Conservation (phyloP, 2,797 vertebrate genomes). For the Spinus pinus region DNA sequence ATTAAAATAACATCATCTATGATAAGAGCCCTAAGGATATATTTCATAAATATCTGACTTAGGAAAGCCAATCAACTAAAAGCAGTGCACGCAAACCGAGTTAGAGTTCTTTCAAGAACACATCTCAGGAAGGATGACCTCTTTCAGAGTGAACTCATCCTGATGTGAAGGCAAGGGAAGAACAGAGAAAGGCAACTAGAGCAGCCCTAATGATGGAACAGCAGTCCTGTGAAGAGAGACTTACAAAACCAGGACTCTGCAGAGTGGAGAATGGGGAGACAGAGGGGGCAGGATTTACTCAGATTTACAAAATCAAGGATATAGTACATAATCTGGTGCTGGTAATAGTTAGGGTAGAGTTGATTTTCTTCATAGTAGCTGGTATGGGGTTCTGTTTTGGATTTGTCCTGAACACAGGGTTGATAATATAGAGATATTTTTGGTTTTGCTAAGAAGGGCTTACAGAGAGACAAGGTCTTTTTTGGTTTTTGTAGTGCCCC, state of each 20-base stretch:
- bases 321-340: background rate
- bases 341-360: background rate
- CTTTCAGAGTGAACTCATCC: background rate
- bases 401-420: background rate
- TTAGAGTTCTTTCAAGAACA: background rate
- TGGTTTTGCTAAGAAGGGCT: background rate
- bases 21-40: background rate
- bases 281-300: background rate
- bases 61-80: constrained; percentile 9
- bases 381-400: background rate
- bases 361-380: background rate
- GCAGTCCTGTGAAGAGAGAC: background rate
- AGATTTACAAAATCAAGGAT: background rate
- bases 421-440: background rate
- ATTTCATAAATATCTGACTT: background rate
- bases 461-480: background rate
- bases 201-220: background rate
- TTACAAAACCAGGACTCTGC: background rate
- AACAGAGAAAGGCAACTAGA: background rate
- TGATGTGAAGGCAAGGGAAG: background rate
- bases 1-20: background rate
- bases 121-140: background rate
- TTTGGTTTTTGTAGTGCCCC: background rate
- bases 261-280: background rate
- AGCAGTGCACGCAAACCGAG: background rate